These are phyloP conservation scores for Sinocyclocheilus maitianheensis DNA, from an alignment of 2,113 vertebrate species.

Conservation along the genomic window DNA sequence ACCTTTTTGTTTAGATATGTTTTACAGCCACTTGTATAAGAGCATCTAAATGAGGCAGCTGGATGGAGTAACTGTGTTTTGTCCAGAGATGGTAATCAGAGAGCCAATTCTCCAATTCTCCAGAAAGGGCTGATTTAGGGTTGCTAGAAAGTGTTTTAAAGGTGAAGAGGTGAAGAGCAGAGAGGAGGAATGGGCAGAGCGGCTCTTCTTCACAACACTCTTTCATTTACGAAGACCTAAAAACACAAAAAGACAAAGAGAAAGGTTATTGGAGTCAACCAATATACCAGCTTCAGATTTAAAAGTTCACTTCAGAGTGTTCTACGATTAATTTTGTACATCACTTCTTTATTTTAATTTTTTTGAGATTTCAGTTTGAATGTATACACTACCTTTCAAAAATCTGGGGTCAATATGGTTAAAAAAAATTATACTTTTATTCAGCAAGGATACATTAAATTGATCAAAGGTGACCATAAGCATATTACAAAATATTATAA, in stretches of 20 bases:
- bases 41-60: background rate
- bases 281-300: background rate
- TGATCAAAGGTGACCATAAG: too few species aligned
- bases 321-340: background rate
- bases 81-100: constrained; percentile 5
- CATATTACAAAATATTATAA: too few species aligned
- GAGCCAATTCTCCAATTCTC: background rate
- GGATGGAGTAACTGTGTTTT: background rate
- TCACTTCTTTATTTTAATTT: background rate
- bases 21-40: background rate
- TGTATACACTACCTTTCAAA: too few species aligned
- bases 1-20: constrained; percentile 11
- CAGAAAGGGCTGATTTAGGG: background rate
- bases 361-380: background rate
- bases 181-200: constrained; percentile 57
- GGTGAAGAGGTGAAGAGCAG: background rate
- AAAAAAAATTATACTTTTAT: too few species aligned
- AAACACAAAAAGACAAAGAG: constrained; percentile 27
- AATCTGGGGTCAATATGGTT: too few species aligned
- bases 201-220: constrained; percentile 50
- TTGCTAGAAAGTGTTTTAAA: background rate
- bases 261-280: background rate
- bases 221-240: constrained; percentile 79
- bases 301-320: background rate
- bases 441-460: too few species aligned